These are phyloP conservation scores for Girardia tigrina DNA, from an alignment of 2,888 invertebrate genomes.

Conservation along the genomic window DNA sequence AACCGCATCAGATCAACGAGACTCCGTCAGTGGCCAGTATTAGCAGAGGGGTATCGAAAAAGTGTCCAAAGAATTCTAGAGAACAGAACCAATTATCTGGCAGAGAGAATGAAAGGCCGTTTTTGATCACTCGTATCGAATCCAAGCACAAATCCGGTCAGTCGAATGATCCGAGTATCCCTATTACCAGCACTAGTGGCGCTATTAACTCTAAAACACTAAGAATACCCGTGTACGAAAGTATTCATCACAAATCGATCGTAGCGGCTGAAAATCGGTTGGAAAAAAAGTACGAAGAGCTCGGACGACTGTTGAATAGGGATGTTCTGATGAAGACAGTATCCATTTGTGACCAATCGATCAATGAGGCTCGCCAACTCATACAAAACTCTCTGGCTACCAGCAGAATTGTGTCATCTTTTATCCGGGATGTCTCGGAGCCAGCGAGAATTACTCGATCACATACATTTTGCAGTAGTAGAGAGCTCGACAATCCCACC, in stretches of 20 bases:
- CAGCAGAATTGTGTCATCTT: constrained; percentile 18
- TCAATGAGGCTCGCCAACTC: constrained; percentile 28
- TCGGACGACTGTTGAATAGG: constrained; percentile 4
- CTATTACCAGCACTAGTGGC: background rate
- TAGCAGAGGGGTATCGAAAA: too few relatives aligned
- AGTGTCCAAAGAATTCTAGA: too few relatives aligned
- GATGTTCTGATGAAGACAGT: constrained; percentile 26
- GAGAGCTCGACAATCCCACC: too few relatives aligned
- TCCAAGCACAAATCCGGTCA: background rate
- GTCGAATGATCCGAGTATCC: background rate
- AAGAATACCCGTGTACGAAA: too few relatives aligned
- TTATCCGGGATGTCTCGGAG: background rate
- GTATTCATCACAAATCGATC: background rate
- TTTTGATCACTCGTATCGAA: background rate
- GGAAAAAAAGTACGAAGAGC: constrained; percentile 16
- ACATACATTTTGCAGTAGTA: too few relatives aligned
- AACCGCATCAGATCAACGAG: too few relatives aligned
- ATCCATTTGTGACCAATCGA: background rate
- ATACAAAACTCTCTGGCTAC: constrained; percentile 29
- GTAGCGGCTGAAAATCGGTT: background rate
- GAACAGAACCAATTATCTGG: too few relatives aligned
- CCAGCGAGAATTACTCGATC: too few relatives aligned
- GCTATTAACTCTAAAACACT: background rate
- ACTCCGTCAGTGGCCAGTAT: too few relatives aligned
- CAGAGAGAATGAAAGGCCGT: background rate